Evolutionary conservation across 2,113 vertebrate genomes (phyloP).

Genomic region (Acanthisitta chloris): DNA sequence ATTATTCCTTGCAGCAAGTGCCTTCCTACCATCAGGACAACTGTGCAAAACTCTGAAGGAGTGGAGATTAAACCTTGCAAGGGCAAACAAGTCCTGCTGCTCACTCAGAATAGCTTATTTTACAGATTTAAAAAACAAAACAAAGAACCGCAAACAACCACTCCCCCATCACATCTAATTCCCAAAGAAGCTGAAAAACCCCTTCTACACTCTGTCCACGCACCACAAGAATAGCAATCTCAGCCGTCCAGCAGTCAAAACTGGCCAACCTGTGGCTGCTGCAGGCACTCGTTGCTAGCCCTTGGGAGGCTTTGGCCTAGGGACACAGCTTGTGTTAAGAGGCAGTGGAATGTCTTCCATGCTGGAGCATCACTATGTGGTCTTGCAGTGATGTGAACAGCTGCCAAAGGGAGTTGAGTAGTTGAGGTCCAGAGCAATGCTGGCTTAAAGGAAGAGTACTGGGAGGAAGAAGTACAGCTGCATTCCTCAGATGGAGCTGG

Average conservation of each 20-base stretch:
- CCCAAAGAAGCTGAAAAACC: neutral
- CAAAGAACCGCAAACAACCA: neutral
- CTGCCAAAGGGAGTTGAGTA: neutral
- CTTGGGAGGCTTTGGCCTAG: neutral
- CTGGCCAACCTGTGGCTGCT: neutral
- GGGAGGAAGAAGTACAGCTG: neutral
- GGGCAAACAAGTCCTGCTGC: neutral
- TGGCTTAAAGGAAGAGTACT: neutral
- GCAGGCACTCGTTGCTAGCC: neutral
- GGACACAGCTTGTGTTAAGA: neutral
- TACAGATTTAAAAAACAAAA: neutral
- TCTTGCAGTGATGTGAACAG: neutral
- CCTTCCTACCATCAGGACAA: neutral
- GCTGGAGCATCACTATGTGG: accelerated
- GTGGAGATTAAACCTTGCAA: neutral
- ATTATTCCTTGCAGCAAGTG: neutral
- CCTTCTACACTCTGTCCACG: neutral
- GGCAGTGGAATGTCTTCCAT: neutral
- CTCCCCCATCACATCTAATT: neutral
- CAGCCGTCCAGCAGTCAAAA: neutral
- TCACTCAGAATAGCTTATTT: neutral
- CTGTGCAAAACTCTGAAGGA: neutral
- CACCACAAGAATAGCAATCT: accelerated
- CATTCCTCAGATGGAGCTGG: neutral
- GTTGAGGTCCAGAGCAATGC: accelerated